These are phyloP conservation scores for Columbina picui DNA, from an alignment of 2,113 vertebrate genomes.

Conservation along the genomic window DNA sequence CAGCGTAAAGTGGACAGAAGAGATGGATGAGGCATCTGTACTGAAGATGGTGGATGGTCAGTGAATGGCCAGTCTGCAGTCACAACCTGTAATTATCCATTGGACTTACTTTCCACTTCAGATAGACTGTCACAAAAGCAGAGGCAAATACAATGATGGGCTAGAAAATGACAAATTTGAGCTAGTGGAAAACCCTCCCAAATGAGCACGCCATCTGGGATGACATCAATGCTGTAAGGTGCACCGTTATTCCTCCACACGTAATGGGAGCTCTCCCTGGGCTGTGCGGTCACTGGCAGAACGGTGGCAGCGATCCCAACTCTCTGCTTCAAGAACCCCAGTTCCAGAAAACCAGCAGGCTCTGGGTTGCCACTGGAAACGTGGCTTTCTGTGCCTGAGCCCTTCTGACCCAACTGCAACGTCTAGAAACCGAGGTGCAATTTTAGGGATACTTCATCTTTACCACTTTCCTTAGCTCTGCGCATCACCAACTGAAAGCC, in stretches of 20 bases:
- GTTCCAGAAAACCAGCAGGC: neutral
- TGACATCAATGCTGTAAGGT: neutral
- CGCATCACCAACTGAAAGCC: neutral
- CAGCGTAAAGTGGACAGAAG: neutral
- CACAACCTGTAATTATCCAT: neutral
- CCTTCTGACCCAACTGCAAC: neutral
- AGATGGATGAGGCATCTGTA: neutral
- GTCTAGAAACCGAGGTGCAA: neutral
- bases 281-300: neutral
- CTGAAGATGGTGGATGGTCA: neutral
- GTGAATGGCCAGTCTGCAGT: neutral
- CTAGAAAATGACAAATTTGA: neutral
- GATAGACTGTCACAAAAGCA: neutral
- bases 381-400: neutral
- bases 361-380: neutral
- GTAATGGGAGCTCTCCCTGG: neutral
- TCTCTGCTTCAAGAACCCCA: neutral
- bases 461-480: neutral
- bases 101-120: neutral
- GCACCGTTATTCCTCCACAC: accelerated
- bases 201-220: accelerated
- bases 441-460: neutral
- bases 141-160: neutral
- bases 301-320: neutral
- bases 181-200: neutral